Base-by-base conservation (phyloP, 2,888 invertebrate genomes). In the Spodoptera exigua region DNA sequence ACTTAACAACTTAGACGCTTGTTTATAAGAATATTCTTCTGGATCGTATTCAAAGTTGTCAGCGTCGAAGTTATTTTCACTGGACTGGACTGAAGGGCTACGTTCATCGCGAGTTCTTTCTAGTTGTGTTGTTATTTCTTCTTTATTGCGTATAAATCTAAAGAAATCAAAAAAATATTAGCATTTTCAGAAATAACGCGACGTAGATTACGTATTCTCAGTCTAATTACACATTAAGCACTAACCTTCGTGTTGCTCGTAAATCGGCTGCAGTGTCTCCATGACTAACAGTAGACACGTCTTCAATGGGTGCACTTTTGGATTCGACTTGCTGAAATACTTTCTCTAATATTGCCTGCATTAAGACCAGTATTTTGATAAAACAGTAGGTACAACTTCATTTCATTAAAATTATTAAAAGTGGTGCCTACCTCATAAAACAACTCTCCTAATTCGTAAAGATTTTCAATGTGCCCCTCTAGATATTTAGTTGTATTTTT, bases 391-490 rank as follows among this genome's bases (percentile, higher is more conserved):
- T 10, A 16, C 3, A 2, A 14, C 14, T 1, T 40, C 11, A 1
- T 9, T 14, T 11, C 16, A 16, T 12, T 11, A 17, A 40, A 16
- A 10, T 12, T 40, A 16, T 10, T 36, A 48, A 3, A 3, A 14
- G n/a, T n/a, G 0, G 16, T 47, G 17, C 3, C 41, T 70, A 91
- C 93, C 83, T 89, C 87, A 51, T 79, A 82, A 13, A 93, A 62
- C 1, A 79, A 10, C 14, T 89, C 83, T 52, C 83, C 89, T 13
- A 93, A 62, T 0, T 61, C 75, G 48, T 78, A 55, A 14, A 92
- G 81, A 66, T 93, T 85, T 72, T 93, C 93, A 64, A 87, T 83
- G 68, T 94, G 94, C 0, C 81, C 78, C 10, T 86, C 67, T 35
- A 93, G 81, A 61, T 91, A 94, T 55, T 85, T 86, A 55, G 84